Conservation (phyloP, 2,888 invertebrate species). For the Drosophila nr. perissopoda region DNA sequence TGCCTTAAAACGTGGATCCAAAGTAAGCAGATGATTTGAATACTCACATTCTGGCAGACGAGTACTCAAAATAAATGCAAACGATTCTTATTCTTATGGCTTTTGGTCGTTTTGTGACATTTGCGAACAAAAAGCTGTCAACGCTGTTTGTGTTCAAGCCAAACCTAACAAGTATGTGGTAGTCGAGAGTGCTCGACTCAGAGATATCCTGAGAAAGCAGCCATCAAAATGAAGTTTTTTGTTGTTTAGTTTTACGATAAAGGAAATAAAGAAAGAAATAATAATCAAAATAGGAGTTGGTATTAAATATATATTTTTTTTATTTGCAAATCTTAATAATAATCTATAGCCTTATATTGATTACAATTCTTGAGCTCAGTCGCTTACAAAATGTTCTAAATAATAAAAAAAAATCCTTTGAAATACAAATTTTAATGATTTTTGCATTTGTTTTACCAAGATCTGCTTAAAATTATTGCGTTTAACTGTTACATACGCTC, state of each 20-base stretch:
- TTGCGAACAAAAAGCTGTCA: slow-evolving; percentile 71
- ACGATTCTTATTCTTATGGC: slow-evolving; percentile 61
- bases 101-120: slow-evolving; percentile 48
- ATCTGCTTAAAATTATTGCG: fast-evolving
- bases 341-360: background rate
- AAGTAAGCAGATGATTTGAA: slow-evolving; percentile 61
- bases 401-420: background rate
- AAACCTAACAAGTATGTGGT: background rate
- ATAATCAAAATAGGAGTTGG: background rate
- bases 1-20: slow-evolving; percentile 65
- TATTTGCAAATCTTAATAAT: background rate
- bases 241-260: too few species aligned
- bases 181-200: background rate
- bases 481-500: background rate
- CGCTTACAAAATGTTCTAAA: background rate
- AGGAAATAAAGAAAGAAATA: background rate
- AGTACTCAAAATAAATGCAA: slow-evolving; percentile 54
- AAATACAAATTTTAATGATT: background rate
- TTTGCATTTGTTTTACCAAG: fast-evolving
- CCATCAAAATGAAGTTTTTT: background rate
- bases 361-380: too few species aligned
- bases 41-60: slow-evolving; percentile 39
- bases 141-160: slow-evolving; percentile 47
- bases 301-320: fast-evolving
- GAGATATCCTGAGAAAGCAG: slow-evolving; percentile 2